These are phyloP conservation scores for Arothron firmamentum DNA, from an alignment of 2,113 vertebrate genomes.

Conservation along the genomic window DNA sequence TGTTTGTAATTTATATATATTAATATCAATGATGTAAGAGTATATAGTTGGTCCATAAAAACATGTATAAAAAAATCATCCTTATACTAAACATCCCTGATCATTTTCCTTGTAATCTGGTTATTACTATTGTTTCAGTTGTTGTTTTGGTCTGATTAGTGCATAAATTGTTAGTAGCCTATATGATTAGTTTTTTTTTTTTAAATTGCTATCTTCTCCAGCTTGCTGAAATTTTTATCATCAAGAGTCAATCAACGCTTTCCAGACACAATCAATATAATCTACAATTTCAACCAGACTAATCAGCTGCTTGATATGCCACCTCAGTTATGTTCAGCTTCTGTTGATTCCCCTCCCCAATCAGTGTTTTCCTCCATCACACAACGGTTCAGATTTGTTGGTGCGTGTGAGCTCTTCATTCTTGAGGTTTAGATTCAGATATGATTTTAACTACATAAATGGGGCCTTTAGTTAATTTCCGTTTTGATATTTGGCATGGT, in stretches of 20 bases:
- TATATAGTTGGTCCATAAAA: too few relatives aligned
- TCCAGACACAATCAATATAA: slow-evolving; percentile 1
- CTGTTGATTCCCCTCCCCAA: neutral
- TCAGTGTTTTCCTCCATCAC: slow-evolving; percentile 1
- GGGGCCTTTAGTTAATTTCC: neutral
- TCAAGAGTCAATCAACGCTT: too few relatives aligned
- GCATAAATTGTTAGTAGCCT: neutral
- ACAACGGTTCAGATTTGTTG: slow-evolving; percentile 2
- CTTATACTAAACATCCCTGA: too few relatives aligned
- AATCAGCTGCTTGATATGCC: neutral
- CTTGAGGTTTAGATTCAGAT: neutral
- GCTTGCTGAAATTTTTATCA: too few relatives aligned
- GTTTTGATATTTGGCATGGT: neutral
- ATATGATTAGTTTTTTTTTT: neutral
- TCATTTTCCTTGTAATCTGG: neutral
- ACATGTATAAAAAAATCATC: too few relatives aligned
- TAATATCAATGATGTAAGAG: too few relatives aligned
- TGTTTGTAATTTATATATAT: too few relatives aligned
- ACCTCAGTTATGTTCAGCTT: neutral
- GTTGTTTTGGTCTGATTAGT: too few relatives aligned
- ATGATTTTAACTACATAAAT: neutral
- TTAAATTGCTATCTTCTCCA: neutral
- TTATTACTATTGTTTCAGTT: neutral
- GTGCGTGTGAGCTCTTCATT: neutral
- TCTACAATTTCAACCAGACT: slow-evolving; percentile 2